A percentile compares a stretch with the other conserved stretches of the same genome.
Evolutionary conservation across 2,113 vertebrate species (phyloP).

Genomic region (Corythoichthys intestinalis): DNA sequence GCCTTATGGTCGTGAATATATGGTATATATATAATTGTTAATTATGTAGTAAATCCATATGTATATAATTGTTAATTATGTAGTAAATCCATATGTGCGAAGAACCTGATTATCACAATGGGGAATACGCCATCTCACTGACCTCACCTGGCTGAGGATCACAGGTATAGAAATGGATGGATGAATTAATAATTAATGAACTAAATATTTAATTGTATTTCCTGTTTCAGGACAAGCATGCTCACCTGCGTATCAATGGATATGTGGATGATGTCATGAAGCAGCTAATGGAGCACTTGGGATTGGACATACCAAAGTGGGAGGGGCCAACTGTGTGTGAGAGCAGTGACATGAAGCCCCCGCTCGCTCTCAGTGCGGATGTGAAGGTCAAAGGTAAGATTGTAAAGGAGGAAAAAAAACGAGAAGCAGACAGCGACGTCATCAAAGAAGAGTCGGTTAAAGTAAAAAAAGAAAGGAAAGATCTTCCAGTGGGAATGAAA

Average conservation of each 20-base stretch:
- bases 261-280: conserved; percentile 90
- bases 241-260: conserved; percentile 82
- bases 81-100: too few relatives aligned
- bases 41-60: too few relatives aligned
- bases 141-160: too few relatives aligned
- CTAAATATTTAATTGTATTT: neutral
- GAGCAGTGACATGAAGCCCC: conserved; percentile 32
- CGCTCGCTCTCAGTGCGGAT: conserved; percentile 6
- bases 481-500: conserved; percentile 21
- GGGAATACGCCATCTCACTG: too few relatives aligned
- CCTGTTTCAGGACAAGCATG: conserved; percentile 83
- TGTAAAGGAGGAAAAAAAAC: conserved; percentile 58
- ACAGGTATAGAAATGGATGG: too few relatives aligned
- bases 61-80: too few relatives aligned
- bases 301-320: conserved; percentile 86
- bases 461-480: conserved; percentile 57
- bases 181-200: too few relatives aligned
- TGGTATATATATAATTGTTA: too few relatives aligned
- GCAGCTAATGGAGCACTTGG: conserved; percentile 82
- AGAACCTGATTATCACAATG: too few relatives aligned
- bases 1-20: too few relatives aligned
- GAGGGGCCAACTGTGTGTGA: conserved; percentile 78
- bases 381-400: conserved; percentile 45
- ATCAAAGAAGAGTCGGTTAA: conserved; percentile 27
- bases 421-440: conserved; percentile 25